These are phyloP conservation scores for Ranitomeya variabilis DNA, from an alignment of 2,113 vertebrate species.

Conservation along the genomic window DNA sequence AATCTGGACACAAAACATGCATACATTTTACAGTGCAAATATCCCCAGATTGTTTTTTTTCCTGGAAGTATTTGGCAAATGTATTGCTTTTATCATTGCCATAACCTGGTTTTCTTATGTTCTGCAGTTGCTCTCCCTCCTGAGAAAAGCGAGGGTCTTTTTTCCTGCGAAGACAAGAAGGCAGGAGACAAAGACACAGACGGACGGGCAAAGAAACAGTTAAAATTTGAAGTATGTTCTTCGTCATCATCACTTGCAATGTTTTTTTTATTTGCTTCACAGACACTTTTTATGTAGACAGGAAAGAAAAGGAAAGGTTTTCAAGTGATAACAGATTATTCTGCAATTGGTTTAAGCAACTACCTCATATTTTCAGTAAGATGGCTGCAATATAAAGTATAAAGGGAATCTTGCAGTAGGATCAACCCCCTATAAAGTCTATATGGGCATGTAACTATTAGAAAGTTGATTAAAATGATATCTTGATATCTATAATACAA, in stretches of 20 bases:
- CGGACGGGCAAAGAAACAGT: constrained; percentile 85
- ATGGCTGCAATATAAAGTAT: no score
- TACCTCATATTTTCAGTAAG: no score
- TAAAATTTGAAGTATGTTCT: constrained; percentile 94
- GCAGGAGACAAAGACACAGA: constrained; percentile 81
- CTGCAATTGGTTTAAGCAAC: no score
- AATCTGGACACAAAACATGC: background rate
- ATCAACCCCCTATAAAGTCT: no score
- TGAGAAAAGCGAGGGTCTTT: constrained; percentile 87
- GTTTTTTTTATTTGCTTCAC: constrained; percentile 62
- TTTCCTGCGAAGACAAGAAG: constrained; percentile 86
- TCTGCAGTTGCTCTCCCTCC: constrained; percentile 90
- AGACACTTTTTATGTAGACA: background rate
- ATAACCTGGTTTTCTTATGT: background rate
- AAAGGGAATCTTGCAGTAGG: no score
- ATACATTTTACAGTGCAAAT: background rate
- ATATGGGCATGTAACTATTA: no score
- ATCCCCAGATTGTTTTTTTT: background rate
- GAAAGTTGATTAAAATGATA: no score
- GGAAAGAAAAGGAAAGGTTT: no score
- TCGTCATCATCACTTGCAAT: background rate
- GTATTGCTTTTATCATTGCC: background rate
- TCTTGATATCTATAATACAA: no score
- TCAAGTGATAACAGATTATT: no score
- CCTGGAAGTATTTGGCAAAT: background rate